A percentile compares a stretch with the other conserved stretches of the same genome.
These are phyloP conservation scores for Sebastes cheni DNA, from an alignment of 2,797 vertebrate species.

Conservation along the genomic window DNA sequence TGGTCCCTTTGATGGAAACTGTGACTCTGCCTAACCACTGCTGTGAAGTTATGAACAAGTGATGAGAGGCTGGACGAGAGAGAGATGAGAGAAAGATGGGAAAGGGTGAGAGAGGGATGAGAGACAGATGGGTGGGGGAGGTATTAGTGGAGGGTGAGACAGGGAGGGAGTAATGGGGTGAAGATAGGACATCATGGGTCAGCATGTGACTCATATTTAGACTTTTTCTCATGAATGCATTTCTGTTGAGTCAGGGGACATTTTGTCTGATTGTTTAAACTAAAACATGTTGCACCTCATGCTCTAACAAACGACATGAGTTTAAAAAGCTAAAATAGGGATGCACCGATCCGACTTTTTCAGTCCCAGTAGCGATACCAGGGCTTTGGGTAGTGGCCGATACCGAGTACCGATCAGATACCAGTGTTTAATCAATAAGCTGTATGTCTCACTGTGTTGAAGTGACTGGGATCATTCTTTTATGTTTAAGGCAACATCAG, in stretches of 20 bases:
- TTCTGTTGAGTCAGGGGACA: neutral
- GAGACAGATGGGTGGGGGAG: constrained; percentile 58
- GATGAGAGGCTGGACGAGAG: constrained; percentile 68
- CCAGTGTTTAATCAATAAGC: no score
- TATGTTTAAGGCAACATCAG: rapidly evolving
- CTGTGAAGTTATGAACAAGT: constrained; percentile 73
- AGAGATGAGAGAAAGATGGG: constrained; percentile 66
- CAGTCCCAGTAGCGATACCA: no score
- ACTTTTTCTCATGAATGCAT: neutral
- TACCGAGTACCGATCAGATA: no score
- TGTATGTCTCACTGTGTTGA: no score
- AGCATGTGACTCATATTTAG: constrained; percentile 32
- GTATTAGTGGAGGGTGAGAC: constrained; percentile 12
- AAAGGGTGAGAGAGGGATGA: constrained; percentile 54
- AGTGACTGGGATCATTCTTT: no score
- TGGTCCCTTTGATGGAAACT: constrained; percentile 71
- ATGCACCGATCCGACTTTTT: no score
- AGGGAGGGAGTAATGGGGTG: constrained; percentile 16
- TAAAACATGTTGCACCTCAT: neutral
- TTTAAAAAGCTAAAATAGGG: neutral
- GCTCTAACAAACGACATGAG: neutral
- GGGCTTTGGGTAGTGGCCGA: no score
- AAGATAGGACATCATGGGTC: constrained; percentile 35
- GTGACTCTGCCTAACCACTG: constrained; percentile 63
- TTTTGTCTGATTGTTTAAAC: constrained; percentile 8